Evolutionary conservation across 2,113 vertebrate species (phyloP).

Genomic region (Menura novaehollandiae): DNA sequence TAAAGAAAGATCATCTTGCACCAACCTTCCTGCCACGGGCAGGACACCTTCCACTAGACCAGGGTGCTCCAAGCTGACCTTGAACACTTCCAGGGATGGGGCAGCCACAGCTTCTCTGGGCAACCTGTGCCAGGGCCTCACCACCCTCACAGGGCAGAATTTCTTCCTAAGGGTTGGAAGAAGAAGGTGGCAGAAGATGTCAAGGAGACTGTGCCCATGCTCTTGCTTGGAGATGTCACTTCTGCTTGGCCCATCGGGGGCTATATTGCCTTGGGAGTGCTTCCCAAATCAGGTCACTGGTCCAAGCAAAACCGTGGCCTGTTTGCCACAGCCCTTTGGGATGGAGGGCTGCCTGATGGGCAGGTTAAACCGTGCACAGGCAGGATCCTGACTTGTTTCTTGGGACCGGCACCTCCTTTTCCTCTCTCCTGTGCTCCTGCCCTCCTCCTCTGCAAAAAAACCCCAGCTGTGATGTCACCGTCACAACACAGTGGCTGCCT

Average conservation of each 20-base stretch:
- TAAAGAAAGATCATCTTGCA: accelerated
- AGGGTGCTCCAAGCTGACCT: neutral
- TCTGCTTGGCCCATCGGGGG: accelerated
- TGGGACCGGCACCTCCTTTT: neutral
- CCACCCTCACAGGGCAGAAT: neutral
- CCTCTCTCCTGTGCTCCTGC: neutral
- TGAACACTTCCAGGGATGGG: neutral
- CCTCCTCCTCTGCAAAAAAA: neutral
- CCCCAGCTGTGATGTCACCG: neutral
- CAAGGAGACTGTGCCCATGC: neutral
- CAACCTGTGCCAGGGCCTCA: neutral
- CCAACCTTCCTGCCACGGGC: neutral
- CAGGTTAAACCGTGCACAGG: neutral
- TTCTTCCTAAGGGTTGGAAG: neutral
- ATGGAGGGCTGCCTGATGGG: neutral
- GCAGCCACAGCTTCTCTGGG: neutral
- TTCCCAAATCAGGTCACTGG: neutral
- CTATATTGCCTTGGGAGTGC: neutral
- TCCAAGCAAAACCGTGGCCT: neutral
- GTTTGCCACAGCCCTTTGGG: neutral
- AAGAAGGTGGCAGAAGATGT: neutral
- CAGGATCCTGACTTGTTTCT: neutral
- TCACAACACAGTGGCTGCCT: conserved; percentile 11
- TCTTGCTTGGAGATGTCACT: neutral
- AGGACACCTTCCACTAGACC: neutral